These are phyloP conservation scores for Galbula dea DNA, from an alignment of 2,113 vertebrate species.

Conservation along the genomic window DNA sequence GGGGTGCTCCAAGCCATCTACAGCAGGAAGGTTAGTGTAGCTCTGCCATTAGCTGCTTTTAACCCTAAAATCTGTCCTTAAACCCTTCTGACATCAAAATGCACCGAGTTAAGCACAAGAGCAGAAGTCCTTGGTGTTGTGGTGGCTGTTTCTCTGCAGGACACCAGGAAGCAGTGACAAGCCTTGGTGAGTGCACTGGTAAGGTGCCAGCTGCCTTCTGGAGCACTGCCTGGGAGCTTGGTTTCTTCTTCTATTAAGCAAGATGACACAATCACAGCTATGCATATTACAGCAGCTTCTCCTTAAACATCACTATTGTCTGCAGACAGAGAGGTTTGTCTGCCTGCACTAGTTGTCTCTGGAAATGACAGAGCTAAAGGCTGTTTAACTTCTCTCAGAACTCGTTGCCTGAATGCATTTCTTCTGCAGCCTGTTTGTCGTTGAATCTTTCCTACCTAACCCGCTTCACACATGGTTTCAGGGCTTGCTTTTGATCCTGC, in stretches of 20 bases:
- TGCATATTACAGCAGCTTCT: not conserved
- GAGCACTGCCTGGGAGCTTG: not conserved
- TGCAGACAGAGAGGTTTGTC: not conserved
- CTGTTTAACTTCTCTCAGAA: constrained; percentile 6
- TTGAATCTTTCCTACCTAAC: not conserved
- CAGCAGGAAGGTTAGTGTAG: fast-evolving
- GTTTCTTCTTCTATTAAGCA: not conserved
- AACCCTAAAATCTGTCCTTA: not conserved
- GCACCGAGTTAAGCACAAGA: fast-evolving
- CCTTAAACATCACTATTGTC: not conserved
- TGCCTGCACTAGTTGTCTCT: not conserved
- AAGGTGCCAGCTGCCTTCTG: not conserved
- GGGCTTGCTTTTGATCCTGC: not conserved
- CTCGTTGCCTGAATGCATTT: not conserved
- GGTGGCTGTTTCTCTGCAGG: not conserved
- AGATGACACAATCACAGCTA: not conserved
- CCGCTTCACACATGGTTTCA: not conserved
- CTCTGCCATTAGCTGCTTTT: not conserved
- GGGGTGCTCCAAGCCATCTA: not conserved
- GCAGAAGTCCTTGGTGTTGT: not conserved
- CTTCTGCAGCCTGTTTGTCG: not conserved
- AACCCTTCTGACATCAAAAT: not conserved
- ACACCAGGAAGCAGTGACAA: not conserved
- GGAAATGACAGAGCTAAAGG: not conserved
- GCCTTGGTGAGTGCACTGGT: not conserved